Evolutionary conservation across 2,113 vertebrate genomes (phyloP), one percentile per base, ranked within the genome.

Genomic region (Agapornis roseicollis): DNA sequence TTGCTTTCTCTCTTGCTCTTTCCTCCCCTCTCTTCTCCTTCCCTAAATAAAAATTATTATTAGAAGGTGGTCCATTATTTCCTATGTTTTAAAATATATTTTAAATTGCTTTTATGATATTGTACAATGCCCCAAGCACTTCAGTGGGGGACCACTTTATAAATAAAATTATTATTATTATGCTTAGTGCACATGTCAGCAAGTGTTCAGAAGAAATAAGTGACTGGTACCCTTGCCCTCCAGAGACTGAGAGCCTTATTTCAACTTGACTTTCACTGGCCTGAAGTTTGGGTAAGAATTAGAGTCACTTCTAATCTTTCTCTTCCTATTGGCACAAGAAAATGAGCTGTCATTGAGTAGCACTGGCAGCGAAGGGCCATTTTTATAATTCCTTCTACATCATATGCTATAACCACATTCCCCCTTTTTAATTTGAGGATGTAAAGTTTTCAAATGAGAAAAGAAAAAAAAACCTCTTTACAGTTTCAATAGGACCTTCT

Each of bases 271-370:
- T 97, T 97, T 92, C 80, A 92, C 92, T 3, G 15, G 89, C 90
- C 94, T 95, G 91, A 94, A 96, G 94, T 93, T 93, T 97, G 93
- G 72, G 70, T 93, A 96, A 96, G 95, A 97, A 97, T 96, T 96
- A 95, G 84, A 96, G 89, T 97, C 93, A 96, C 76, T 94, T 96
- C 89, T 97, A 97, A 97, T 97, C 96, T 97, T 91, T 70, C 96
- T 95, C 80, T 96, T 97, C 93, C 88, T 95, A 97, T 83, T 97
- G 97, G 95, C 96, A 93, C 90, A 96, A 95, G 96, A 95, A 97
- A 97, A 97, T 96, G 90, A 96, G 94, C 93, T 97, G 96, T 96
- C 97, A 95, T 91, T 96, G 96, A 96, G 42, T 85, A 92, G 53
- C 82, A 80, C 42, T 91, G 76, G 94, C 86, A 93, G 58, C 41